These are phyloP conservation scores for Artibeus jamaicensis DNA, from an alignment of 2,797 vertebrate species.

Conservation along the genomic window DNA sequence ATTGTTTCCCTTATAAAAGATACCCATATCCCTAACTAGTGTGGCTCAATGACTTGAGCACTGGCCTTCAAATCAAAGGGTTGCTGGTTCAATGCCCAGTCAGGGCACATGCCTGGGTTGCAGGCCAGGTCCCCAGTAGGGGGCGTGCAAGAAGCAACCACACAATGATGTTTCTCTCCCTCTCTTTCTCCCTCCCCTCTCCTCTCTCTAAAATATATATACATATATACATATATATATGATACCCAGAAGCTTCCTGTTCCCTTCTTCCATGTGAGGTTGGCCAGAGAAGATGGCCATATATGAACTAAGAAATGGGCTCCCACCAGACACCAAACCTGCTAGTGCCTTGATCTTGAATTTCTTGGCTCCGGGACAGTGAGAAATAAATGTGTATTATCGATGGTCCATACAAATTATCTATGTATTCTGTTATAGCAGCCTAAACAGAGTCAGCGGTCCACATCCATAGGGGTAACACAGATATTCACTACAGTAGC, in stretches of 20 bases:
- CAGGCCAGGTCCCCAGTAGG: too few relatives aligned
- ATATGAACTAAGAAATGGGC: not conserved
- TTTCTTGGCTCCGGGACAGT: not conserved
- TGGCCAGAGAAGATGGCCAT: not conserved
- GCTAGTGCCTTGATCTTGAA: not conserved
- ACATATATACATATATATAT: too few relatives aligned
- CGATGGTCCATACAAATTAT: not conserved
- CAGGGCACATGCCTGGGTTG: too few relatives aligned
- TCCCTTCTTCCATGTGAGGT: not conserved
- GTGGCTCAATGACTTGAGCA: too few relatives aligned
- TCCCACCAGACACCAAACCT: not conserved
- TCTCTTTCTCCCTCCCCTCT: too few relatives aligned
- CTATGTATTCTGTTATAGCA: not conserved
- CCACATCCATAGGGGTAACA: not conserved
- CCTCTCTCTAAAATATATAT: too few relatives aligned
- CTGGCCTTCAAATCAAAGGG: too few relatives aligned
- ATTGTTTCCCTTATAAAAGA: not conserved
- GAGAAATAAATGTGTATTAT: not conserved
- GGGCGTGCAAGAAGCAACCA: too few relatives aligned
- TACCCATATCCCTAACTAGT: too few relatives aligned
- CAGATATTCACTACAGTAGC: not conserved
- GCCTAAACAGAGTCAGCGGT: not conserved
- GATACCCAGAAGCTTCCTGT: not conserved
- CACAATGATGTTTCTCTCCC: too few relatives aligned
- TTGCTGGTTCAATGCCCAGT: too few relatives aligned